Conservation (phyloP, 2,888 invertebrate genomes). For the Eremobia ochroleuca region DNA sequence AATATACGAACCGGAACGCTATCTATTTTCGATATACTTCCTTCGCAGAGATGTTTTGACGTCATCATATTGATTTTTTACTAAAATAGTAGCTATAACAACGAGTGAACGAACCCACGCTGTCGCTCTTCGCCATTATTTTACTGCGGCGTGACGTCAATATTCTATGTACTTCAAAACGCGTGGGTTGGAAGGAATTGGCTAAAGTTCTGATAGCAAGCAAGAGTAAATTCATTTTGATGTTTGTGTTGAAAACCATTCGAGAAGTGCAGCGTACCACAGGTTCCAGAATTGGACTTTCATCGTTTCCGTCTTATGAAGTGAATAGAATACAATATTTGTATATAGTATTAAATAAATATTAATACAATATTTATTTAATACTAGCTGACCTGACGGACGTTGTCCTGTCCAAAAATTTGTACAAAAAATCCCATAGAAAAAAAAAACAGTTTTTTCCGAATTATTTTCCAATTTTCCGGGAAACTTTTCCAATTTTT, state of each 20-base stretch:
- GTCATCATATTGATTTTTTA: slow-evolving; percentile 59
- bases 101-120: slow-evolving; percentile 31
- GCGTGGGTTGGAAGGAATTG: background rate
- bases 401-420: background rate
- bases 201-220: background rate
- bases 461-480: background rate
- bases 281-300: background rate
- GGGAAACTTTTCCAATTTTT: no score
- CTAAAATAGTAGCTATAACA: slow-evolving; percentile 57
- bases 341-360: no score
- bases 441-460: background rate
- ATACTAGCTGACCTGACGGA: background rate
- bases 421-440: background rate
- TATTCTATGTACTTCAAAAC: slow-evolving; percentile 4
- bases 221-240: background rate
- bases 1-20: slow-evolving; percentile 2
- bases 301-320: background rate
- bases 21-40: slow-evolving; percentile 33
- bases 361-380: background rate
- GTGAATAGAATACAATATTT: no score
- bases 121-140: slow-evolving; percentile 28
- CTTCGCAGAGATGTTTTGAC: slow-evolving; percentile 47
- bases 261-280: background rate
- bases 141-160: slow-evolving; percentile 51
- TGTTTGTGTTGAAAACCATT: background rate